These are phyloP conservation scores for Eilema depressum DNA, from an alignment of 2,888 invertebrate genomes.

Conservation along the genomic window DNA sequence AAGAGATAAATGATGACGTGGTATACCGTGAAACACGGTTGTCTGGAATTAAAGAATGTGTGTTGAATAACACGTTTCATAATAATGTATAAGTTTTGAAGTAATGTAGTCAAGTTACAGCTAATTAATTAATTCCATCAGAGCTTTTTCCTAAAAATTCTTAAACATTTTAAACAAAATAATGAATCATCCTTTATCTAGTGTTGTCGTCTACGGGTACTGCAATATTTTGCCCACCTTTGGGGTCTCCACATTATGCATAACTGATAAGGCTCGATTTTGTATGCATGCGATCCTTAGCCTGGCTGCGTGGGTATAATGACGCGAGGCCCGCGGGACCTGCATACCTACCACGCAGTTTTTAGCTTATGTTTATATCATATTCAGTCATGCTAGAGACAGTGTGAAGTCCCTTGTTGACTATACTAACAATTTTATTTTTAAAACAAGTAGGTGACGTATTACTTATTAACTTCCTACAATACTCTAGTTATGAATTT, in stretches of 20 bases:
- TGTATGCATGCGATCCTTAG: slow-evolving; percentile 87
- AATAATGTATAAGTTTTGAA: not conserved
- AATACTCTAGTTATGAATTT: not conserved
- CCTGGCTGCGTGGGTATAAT: slow-evolving; percentile 71
- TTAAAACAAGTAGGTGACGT: not conserved
- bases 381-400: slow-evolving; percentile 20
- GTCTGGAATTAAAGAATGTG: no score
- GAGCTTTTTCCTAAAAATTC: not conserved
- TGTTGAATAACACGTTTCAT: not conserved
- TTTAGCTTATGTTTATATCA: slow-evolving; percentile 56
- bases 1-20: not conserved
- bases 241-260: slow-evolving; percentile 86
- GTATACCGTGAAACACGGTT: no score
- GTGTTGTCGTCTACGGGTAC: slow-evolving; percentile 55
- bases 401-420: not conserved
- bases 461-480: not conserved
- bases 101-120: not conserved
- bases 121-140: not conserved
- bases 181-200: slow-evolving; percentile 43
- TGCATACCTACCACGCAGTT: slow-evolving; percentile 56
- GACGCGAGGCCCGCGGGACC: slow-evolving; percentile 75
- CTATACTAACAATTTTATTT: not conserved
- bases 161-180: not conserved
- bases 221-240: slow-evolving; percentile 86
- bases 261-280: slow-evolving; percentile 86